phyloP scores from a whole-genome alignment of 2,113 vertebrate species.

The Phaethornis superciliosus region DNA sequence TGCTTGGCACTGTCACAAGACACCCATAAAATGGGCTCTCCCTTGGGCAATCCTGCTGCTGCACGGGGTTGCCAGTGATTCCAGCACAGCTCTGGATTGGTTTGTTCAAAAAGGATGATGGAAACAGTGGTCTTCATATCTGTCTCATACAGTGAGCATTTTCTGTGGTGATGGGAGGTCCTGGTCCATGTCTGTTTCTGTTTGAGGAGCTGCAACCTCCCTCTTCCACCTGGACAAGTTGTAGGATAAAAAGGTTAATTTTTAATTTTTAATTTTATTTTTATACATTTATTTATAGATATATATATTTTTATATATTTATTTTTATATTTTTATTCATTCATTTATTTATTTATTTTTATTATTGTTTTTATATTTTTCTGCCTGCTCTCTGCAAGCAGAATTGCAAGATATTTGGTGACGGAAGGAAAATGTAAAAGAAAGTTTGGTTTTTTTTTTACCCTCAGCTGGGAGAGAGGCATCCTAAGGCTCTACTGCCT shows the following conservation, averaged over 20 bases:
- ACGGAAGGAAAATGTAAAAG: background rate
- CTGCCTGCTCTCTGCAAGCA: background rate
- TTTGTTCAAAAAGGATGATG: background rate
- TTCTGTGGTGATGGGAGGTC: background rate
- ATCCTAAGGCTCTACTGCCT: background rate
- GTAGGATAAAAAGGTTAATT: background rate
- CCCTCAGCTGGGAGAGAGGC: background rate
- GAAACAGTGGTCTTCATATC: background rate
- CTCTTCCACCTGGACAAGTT: background rate
- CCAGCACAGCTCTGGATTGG: background rate
- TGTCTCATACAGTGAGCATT: background rate
- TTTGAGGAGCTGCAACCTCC: background rate
- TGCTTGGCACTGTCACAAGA: background rate
- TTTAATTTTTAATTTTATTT: too few species aligned
- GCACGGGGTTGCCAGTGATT: background rate
- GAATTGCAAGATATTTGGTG: background rate
- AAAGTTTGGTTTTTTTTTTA: fast-evolving
- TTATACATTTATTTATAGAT: too few species aligned
- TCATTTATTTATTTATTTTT: too few species aligned
- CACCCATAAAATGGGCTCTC: background rate
- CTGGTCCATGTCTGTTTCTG: background rate
- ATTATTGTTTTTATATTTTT: too few species aligned
- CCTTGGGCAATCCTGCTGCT: fast-evolving
- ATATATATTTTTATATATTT: too few species aligned
- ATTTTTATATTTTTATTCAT: too few species aligned